Evolutionary conservation across 2,888 invertebrate genomes (phyloP).

Genomic region (Polyommatus icarus): DNA sequence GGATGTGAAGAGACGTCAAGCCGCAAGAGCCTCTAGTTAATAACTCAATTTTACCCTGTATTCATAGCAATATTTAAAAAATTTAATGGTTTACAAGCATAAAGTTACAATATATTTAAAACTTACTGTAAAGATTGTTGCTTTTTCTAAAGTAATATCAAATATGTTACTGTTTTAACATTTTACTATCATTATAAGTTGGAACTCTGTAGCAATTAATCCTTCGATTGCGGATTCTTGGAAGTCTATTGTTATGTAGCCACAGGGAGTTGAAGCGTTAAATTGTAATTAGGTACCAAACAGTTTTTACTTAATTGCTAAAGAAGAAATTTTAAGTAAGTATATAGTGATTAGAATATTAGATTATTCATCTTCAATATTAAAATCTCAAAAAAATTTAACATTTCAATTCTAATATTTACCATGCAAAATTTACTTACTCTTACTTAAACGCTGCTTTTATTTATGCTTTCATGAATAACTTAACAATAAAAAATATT

Average conservation of each 20-base stretch:
- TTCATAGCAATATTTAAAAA: conserved; percentile 18
- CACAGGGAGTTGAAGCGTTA: too few relatives aligned
- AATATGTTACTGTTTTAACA: not conserved
- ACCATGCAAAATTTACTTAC: not conserved
- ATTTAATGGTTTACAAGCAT: conserved; percentile 15
- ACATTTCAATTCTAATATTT: not conserved
- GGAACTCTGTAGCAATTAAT: not conserved
- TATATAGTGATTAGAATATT: not conserved
- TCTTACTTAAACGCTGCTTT: not conserved
- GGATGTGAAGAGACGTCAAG: conserved; percentile 96
- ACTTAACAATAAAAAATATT: not conserved
- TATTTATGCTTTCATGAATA: not conserved
- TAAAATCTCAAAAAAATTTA: not conserved
- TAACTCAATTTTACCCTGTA: conserved; percentile 32
- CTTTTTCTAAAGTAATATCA: not conserved
- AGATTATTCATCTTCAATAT: not conserved
- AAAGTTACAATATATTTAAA: conserved; percentile 9
- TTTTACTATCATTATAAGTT: not conserved
- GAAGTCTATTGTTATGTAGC: too few relatives aligned
- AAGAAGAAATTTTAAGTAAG: not conserved
- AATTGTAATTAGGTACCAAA: not conserved
- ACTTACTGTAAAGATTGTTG: not conserved
- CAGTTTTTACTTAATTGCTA: not conserved
- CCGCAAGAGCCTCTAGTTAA: conserved; percentile 79
- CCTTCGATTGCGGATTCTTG: too few relatives aligned